A percentile compares a stretch with the other conserved stretches of the same genome.
phyloP scores from a whole-genome alignment of 2,797 vertebrate genomes.

The Cyclopterus lumpus region DNA sequence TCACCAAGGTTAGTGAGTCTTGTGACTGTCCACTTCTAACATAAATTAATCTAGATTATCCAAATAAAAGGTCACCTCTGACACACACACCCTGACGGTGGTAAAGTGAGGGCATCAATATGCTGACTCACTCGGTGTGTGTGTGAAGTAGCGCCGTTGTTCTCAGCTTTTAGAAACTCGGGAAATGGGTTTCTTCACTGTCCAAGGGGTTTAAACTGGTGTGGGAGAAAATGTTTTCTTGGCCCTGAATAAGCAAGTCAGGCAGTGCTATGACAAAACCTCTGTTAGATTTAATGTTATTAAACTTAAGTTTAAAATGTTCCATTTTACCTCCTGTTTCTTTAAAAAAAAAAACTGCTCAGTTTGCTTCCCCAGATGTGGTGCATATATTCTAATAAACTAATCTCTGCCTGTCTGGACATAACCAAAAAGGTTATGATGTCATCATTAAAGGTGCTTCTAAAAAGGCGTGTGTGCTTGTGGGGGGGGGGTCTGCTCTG shows the following conservation, averaged over 20 bases:
- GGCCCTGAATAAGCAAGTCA: not conserved
- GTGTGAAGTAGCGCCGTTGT: not conserved
- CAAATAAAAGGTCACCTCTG: not conserved
- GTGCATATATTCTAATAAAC: too few species aligned
- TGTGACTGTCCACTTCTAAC: not conserved
- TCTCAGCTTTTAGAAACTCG: not conserved
- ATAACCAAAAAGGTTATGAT: too few species aligned
- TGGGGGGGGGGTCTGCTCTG: too few species aligned
- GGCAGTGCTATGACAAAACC: too few species aligned
- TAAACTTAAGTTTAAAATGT: too few species aligned
- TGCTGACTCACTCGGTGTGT: slow-evolving; percentile 1
- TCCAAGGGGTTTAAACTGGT: rapidly evolving
- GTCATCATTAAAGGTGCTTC: too few species aligned
- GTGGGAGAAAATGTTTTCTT: not conserved
- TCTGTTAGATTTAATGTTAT: too few species aligned
- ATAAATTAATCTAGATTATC: not conserved
- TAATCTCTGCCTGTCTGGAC: too few species aligned
- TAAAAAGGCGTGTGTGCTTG: too few species aligned
- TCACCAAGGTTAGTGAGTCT: not conserved
- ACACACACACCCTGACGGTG: not conserved
- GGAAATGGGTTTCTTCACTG: not conserved
- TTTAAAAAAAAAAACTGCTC: too few species aligned
- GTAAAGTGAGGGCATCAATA: not conserved
- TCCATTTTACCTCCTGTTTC: too few species aligned
- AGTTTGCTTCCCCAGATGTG: too few species aligned